These are phyloP conservation scores for Hippocampus guttulatus DNA, from an alignment of 2,113 vertebrate species.

Conservation along the genomic window DNA sequence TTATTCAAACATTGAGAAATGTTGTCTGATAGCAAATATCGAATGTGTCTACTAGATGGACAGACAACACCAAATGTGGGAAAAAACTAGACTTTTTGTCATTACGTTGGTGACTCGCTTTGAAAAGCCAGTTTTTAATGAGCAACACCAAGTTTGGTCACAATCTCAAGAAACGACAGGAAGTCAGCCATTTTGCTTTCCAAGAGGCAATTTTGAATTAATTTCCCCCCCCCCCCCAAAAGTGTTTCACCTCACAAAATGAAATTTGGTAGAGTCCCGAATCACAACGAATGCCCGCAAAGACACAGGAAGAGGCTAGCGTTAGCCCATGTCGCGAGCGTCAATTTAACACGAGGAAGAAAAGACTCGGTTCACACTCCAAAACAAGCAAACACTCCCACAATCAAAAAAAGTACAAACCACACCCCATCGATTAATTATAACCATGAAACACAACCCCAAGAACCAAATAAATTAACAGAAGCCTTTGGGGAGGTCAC, in stretches of 20 bases:
- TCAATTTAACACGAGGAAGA: background rate
- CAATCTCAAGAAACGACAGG: too few species aligned
- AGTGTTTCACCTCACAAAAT: background rate
- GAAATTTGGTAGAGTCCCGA: background rate
- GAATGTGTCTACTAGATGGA: background rate
- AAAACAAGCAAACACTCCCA: slow-evolving; percentile 1
- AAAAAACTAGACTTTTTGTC: too few species aligned
- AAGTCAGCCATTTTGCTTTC: too few species aligned
- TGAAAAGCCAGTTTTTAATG: too few species aligned
- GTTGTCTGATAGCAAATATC: background rate
- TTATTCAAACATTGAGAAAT: background rate
- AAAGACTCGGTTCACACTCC: background rate
- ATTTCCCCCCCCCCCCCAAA: rapidly evolving
- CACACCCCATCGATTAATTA: slow-evolving; percentile 5
- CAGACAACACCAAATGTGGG: background rate
- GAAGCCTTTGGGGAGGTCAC: slow-evolving; percentile 16
- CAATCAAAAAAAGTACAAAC: slow-evolving; percentile 6
- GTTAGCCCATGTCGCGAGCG: background rate
- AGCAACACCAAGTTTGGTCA: too few species aligned
- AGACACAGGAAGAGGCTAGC: too few species aligned
- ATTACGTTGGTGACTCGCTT: too few species aligned
- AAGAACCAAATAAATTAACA: slow-evolving; percentile 32
- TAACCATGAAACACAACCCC: slow-evolving; percentile 15
- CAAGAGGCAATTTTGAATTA: too few species aligned
- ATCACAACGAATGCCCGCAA: background rate